Conservation (phyloP, 2,888 invertebrate species). For the Drymonia ruficornis region DNA sequence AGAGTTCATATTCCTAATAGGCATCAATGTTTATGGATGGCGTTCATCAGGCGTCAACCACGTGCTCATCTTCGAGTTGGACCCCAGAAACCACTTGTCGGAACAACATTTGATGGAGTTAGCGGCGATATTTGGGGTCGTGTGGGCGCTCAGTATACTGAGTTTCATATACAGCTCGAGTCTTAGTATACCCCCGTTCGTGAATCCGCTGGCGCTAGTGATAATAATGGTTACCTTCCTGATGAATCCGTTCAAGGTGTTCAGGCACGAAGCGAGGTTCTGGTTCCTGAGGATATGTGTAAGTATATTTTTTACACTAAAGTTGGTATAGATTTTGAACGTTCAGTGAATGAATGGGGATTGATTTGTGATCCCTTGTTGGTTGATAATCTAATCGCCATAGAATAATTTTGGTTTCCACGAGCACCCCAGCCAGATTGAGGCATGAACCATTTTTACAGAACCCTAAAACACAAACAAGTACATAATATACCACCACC, state of each 20-base stretch:
- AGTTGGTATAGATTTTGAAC: too few relatives aligned
- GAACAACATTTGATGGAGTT: constrained; percentile 98
- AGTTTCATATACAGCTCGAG: constrained; percentile 91
- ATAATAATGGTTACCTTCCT: constrained; percentile 93
- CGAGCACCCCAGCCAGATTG: too few relatives aligned
- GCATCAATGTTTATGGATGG: constrained; percentile 99
- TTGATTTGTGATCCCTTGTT: too few relatives aligned
- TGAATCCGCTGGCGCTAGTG: constrained; percentile 94
- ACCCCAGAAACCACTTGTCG: constrained; percentile 96
- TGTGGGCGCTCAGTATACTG: constrained; percentile 96
- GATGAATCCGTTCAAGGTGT: constrained; percentile 96
- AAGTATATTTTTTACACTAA: constrained; percentile 70
- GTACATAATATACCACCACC: too few relatives aligned
- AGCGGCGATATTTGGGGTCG: constrained; percentile 96
- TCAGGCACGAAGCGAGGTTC: constrained; percentile 96
- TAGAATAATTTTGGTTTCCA: too few relatives aligned
- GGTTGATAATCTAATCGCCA: too few relatives aligned
- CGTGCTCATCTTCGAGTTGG: constrained; percentile 98
- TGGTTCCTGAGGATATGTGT: constrained; percentile 96
- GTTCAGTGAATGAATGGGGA: too few relatives aligned
- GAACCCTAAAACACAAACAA: too few relatives aligned
- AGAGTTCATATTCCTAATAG: constrained; percentile 96
- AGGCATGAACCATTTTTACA: too few relatives aligned
- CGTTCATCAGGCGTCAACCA: constrained; percentile 98
- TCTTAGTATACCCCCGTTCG: constrained; percentile 95